Evolutionary conservation across 2,888 invertebrate genomes (phyloP).

Genomic region (Diplolepis rosae): DNA sequence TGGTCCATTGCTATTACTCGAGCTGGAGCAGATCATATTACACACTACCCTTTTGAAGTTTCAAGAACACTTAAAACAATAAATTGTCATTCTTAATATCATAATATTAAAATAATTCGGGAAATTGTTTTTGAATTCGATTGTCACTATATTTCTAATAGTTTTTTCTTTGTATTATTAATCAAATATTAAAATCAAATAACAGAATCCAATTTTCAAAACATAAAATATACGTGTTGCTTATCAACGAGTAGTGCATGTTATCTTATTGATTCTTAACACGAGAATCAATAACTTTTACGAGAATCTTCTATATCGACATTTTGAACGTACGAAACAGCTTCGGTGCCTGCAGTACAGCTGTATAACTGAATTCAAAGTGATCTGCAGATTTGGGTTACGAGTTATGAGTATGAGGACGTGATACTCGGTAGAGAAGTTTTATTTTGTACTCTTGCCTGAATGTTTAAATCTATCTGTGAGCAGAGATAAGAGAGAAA

Average conservation of each 20-base stretch:
- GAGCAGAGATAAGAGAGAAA: constrained; percentile 13
- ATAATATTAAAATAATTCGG: neutral
- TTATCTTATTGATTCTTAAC: constrained; percentile 38
- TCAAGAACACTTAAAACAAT: constrained; percentile 14
- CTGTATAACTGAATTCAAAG: constrained; percentile 14
- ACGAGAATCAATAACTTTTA: constrained; percentile 31
- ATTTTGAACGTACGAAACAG: constrained; percentile 35
- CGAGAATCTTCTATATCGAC: constrained; percentile 32
- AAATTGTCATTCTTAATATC: neutral
- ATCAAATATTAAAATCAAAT: neutral
- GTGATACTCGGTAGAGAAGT: constrained; percentile 2
- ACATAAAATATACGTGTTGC: neutral
- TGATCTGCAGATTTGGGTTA: neutral
- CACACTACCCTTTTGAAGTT: neutral
- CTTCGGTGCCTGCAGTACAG: neutral
- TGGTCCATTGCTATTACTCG: neutral
- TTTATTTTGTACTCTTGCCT: constrained; percentile 24
- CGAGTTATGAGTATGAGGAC: neutral
- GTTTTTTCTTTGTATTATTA: neutral
- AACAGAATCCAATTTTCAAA: neutral
- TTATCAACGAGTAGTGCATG: constrained; percentile 14
- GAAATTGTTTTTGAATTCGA: neutral
- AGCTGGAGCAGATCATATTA: neutral
- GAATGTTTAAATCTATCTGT: constrained; percentile 21
- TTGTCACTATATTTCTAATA: neutral